Conservation (phyloP, 2,113 vertebrate genomes). For the Kryptolebias marmoratus region DNA sequence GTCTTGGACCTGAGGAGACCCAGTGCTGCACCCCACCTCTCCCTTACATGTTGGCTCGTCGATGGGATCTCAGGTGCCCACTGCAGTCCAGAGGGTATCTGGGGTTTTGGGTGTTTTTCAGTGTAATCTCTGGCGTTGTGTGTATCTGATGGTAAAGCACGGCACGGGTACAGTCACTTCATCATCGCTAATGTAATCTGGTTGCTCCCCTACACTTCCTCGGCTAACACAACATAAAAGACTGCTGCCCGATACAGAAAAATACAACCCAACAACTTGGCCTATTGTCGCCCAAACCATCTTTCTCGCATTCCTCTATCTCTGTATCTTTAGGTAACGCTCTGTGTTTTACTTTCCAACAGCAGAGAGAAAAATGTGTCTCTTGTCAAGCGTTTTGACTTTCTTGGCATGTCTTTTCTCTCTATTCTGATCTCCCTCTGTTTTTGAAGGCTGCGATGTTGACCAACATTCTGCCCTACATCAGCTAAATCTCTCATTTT, state of each 20-base stretch:
- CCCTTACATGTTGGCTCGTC: constrained; percentile 2
- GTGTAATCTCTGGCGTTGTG: constrained; percentile 49
- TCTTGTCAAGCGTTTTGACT: constrained; percentile 25
- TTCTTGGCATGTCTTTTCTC: constrained; percentile 58
- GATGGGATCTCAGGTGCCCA: constrained; percentile 45
- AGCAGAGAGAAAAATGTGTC: constrained; percentile 31
- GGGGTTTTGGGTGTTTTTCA: constrained; percentile 40
- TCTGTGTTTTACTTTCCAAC: constrained; percentile 16
- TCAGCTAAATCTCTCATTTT: constrained; percentile 80
- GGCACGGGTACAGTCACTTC: constrained; percentile 48
- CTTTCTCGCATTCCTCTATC: constrained; percentile 44
- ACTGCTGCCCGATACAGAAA: constrained; percentile 39
- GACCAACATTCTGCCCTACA: constrained; percentile 72
- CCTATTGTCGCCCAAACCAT: constrained; percentile 25
- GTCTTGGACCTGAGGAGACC: neutral
- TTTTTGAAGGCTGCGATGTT: constrained; percentile 74
- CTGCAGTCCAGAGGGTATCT: constrained; percentile 53
- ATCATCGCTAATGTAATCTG: constrained; percentile 66
- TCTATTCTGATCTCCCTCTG: constrained; percentile 49
- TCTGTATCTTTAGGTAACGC: constrained; percentile 30
- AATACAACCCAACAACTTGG: constrained; percentile 48
- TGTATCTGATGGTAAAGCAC: constrained; percentile 66
- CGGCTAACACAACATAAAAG: constrained; percentile 49
- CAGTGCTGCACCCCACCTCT: neutral
- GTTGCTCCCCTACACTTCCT: constrained; percentile 37